phyloP scores from a whole-genome alignment of 2,888 invertebrate species.

The Hydrotaea cyrtoneurina region DNA sequence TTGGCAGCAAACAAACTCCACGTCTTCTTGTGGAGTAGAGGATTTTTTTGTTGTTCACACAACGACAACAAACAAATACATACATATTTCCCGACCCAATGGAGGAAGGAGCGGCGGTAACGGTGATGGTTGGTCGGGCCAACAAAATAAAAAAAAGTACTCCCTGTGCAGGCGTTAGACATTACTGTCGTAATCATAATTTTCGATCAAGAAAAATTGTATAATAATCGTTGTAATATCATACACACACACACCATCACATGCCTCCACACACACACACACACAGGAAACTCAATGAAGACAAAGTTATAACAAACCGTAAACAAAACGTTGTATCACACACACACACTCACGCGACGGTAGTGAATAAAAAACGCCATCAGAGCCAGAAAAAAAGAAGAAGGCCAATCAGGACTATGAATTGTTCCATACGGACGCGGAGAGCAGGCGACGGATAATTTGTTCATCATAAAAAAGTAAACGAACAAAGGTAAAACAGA shows the following conservation, averaged over 20 bases:
- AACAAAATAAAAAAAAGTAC: not conserved
- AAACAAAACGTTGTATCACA: conserved; percentile 48
- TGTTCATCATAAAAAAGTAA: not conserved
- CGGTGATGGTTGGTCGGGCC: not conserved
- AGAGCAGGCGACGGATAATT: conserved; percentile 6
- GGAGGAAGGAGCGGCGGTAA: not conserved
- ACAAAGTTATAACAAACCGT: conserved; percentile 57
- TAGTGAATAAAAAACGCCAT: conserved; percentile 58
- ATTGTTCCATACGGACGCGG: not conserved
- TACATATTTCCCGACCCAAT: not conserved
- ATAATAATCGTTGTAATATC: conserved; percentile 69
- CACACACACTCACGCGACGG: conserved; percentile 39
- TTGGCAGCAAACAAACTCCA: not conserved
- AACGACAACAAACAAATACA: not conserved
- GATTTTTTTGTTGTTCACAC: not conserved
- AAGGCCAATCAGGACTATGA: not conserved
- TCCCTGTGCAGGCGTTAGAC: conserved; percentile 53
- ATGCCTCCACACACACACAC: not conserved
- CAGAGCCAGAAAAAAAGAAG: conserved; percentile 37
- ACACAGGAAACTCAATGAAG: conserved; percentile 30
- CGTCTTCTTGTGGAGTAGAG: not conserved
- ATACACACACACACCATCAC: conserved; percentile 15
- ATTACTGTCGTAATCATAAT: conserved; percentile 70
- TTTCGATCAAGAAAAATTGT: conserved; percentile 70
- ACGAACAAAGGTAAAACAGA: conserved; percentile 11